These are phyloP conservation scores for Speoplatyrhinus poulsoni DNA, from an alignment of 2,113 vertebrate genomes.

Conservation along the genomic window DNA sequence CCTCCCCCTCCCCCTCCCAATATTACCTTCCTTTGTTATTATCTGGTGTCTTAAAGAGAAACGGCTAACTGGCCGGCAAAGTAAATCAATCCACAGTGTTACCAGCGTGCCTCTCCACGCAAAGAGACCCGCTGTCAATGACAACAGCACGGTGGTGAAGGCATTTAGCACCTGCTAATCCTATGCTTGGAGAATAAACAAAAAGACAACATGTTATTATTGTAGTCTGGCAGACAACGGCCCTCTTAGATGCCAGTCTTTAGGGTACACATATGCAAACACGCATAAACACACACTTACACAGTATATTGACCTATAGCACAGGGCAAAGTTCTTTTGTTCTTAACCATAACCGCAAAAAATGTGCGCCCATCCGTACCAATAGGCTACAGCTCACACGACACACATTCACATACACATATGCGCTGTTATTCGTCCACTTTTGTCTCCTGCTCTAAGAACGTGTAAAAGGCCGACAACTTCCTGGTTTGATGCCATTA, in stretches of 20 bases:
- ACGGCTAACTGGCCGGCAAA: too few relatives aligned
- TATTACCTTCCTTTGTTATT: too few relatives aligned
- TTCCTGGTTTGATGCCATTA: slow-evolving; percentile 27
- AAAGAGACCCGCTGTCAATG: not conserved
- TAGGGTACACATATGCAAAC: slow-evolving; percentile 20
- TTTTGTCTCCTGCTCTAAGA: not conserved
- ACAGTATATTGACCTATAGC: not conserved
- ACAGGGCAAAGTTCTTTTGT: not conserved
- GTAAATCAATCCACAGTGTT: slow-evolving; percentile 21
- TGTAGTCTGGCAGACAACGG: not conserved
- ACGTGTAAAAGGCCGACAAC: slow-evolving; percentile 9
- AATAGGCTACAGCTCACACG: slow-evolving; percentile 1
- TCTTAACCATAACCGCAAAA: not conserved
- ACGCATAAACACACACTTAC: slow-evolving; percentile 4
- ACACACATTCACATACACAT: slow-evolving; percentile 1
- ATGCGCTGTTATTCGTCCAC: not conserved
- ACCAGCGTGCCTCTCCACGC: slow-evolving; percentile 32
- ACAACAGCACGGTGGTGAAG: slow-evolving; percentile 9
- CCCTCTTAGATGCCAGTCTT: not conserved
- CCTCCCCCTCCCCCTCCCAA: too few relatives aligned
- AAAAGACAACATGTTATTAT: slow-evolving; percentile 5
- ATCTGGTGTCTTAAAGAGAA: too few relatives aligned
- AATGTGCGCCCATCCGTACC: not conserved
- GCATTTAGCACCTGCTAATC: slow-evolving; percentile 24
- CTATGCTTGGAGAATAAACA: not conserved